A percentile compares a stretch with the other conserved stretches of the same genome.
Evolutionary conservation across 2,888 invertebrate species (phyloP).

Genomic region (Pediacus dermestoides): DNA sequence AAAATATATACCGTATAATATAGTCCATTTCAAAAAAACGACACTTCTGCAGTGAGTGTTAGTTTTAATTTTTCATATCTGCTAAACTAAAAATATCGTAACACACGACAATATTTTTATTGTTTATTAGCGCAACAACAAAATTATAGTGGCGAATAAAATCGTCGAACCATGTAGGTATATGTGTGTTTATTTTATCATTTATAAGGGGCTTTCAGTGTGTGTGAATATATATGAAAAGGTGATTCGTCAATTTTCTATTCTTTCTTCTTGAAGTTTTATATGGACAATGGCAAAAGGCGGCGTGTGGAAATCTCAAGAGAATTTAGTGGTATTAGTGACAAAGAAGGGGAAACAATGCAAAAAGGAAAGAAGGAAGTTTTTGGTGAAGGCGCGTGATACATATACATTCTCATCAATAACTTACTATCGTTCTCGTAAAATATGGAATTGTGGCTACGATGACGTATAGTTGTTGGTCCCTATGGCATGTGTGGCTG

Average conservation of each 20-base stretch:
- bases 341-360: slow-evolving; percentile 37
- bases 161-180: too few relatives aligned
- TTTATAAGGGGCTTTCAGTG: slow-evolving; percentile 14
- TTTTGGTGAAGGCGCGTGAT: slow-evolving; percentile 12
- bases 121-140: too few relatives aligned
- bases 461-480: slow-evolving; percentile 6
- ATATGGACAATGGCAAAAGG: slow-evolving; percentile 30
- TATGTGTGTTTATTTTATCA: slow-evolving; percentile 18
- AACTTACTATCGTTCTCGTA: slow-evolving; percentile 41
- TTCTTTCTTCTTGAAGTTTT: slow-evolving; percentile 29
- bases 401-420: slow-evolving; percentile 38
- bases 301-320: slow-evolving; percentile 27
- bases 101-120: too few relatives aligned
- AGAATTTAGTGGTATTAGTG: slow-evolving; percentile 34
- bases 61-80: too few relatives aligned
- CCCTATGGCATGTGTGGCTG: too few relatives aligned
- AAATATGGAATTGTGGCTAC: slow-evolving; percentile 26
- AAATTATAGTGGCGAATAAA: too few relatives aligned
- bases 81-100: too few relatives aligned
- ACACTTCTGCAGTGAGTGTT: too few relatives aligned
- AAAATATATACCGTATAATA: too few relatives aligned
- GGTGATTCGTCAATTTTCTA: slow-evolving; percentile 40
- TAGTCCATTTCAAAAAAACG: too few relatives aligned
- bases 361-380: slow-evolving; percentile 27
- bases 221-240: slow-evolving; percentile 27